Base-by-base conservation (phyloP, 2,797 vertebrate species). In the Typhlichthys subterraneus region DNA sequence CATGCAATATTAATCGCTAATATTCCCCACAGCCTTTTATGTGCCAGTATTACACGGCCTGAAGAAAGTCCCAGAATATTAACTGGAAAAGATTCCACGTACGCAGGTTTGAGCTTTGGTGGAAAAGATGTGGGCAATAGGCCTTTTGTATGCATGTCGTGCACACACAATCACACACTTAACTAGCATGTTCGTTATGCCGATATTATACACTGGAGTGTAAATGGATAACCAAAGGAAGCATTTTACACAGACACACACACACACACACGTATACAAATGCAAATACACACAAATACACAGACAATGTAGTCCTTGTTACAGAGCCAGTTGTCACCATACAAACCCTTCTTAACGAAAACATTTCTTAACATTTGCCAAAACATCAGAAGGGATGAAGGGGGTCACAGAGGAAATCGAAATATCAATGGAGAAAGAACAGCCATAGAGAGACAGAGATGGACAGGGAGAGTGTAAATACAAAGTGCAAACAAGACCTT, bases 1-100 rank as follows among this genome's bases (percentile, higher is more conserved):
- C 86, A 91, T 93, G 88, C 90, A 93, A 93, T 92, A 93, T 93
- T 92, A 87, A 93, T 89, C 75, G 75, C 82, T 85, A 87, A 88
- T 87, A 87, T 89, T 87, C 89, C 85, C 84, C 82, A 86, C 70
- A 87, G 89, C 87, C 87, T 89, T 91, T 92, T 88, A 87, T 87
- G 82, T 78, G 84, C 84, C 81, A 85, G 72, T 76, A 89, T 91
- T 88, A 90, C 84, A 82, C 76, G 87, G 84, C 87, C 85, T 88
- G 88, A 89, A 86, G 81, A 87, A 86, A 87, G 87, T 85, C 62
- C 78, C 78, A 83, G 89, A 84, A 87, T 90, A 89, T 90, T 89
- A 86, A 88, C 86, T 82, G 70, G 82, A 80, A 69, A 73, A 64
- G 81, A 85, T 76, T 80, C 77, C 71, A 83, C 68, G 72, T 77